phyloP scores from a whole-genome alignment of 92 coral and sea anemone species.

The Montipora capitata region DNA sequence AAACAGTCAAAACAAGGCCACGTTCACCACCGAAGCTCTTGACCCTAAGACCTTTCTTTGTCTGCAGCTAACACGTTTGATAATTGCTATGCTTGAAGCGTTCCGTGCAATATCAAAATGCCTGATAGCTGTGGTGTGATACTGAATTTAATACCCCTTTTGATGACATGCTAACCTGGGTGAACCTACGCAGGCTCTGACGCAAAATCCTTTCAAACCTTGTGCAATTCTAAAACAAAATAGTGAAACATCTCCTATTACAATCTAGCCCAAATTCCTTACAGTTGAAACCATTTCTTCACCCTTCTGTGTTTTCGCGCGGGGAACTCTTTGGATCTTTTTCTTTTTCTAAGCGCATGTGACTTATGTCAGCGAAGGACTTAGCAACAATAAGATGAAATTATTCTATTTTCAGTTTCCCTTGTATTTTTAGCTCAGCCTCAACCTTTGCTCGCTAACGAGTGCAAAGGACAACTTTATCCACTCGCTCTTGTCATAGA shows the following conservation, averaged over 20 bases:
- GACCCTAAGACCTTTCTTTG: constrained; percentile 70
- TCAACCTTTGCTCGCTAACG: constrained; percentile 10
- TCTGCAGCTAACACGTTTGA: constrained; percentile 61
- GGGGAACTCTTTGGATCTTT: background rate
- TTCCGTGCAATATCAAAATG: constrained; percentile 64
- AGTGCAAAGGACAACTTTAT: constrained; percentile 35
- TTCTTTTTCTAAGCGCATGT: constrained; percentile 7
- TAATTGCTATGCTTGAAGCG: constrained; percentile 60
- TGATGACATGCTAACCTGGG: constrained; percentile 52
- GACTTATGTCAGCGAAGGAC: constrained; percentile 44
- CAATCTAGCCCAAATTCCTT: constrained; percentile 22
- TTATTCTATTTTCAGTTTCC: constrained; percentile 41
- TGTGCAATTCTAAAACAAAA: background rate
- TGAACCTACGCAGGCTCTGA: constrained; percentile 60
- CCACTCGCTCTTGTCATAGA: background rate
- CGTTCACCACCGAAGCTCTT: constrained; percentile 55
- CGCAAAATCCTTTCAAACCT: constrained; percentile 34
- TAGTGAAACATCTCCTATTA: constrained; percentile 25
- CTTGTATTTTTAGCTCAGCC: constrained; percentile 41
- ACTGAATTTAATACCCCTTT: constrained; percentile 41
- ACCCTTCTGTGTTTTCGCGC: background rate
- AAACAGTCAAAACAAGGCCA: constrained; percentile 44
- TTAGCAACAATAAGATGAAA: constrained; percentile 42
- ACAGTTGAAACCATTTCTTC: background rate
- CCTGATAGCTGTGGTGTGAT: constrained; percentile 42